Percentiles rank a stretch among this genome's conserved stretches.
Evolutionary conservation across 37 sponge, comb jelly and placozoan genomes (phyloP).

Genomic region (Oscarella lobularis): DNA sequence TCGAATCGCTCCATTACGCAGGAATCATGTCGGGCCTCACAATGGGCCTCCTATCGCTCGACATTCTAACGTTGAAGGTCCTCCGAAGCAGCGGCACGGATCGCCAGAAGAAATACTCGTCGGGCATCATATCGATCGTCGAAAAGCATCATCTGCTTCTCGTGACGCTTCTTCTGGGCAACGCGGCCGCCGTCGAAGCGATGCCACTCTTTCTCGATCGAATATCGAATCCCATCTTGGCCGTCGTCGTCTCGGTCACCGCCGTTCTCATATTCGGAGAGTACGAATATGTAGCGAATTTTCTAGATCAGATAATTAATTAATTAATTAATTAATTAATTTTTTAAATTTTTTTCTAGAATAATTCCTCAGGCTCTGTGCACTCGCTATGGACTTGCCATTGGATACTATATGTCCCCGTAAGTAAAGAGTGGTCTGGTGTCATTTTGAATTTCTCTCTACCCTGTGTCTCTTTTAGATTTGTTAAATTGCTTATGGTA

Average conservation of each 20-base stretch:
- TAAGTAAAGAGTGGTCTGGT: constrained; percentile 18
- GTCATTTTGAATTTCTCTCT: not conserved
- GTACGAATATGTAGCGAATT: constrained; percentile 19
- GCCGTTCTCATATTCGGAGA: constrained; percentile 77
- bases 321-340: too few species aligned
- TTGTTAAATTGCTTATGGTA: constrained; percentile 45
- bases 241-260: constrained; percentile 69
- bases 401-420: constrained; percentile 79
- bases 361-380: constrained; percentile 76
- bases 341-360: constrained; percentile 13
- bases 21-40: constrained; percentile 77
- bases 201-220: constrained; percentile 69
- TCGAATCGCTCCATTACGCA: too few species aligned
- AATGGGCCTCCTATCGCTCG: constrained; percentile 79
- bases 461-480: constrained; percentile 7
- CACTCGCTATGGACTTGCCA: constrained; percentile 68
- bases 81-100: constrained; percentile 48
- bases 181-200: constrained; percentile 62
- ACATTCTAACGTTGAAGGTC: constrained; percentile 48
- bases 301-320: too few species aligned
- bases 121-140: constrained; percentile 40
- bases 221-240: constrained; percentile 56
- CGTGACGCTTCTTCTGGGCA: constrained; percentile 71
- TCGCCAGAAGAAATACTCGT: constrained; percentile 43
- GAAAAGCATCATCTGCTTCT: constrained; percentile 53